Percentiles rank a stretch among this genome's conserved stretches.
Evolutionary conservation across 2,113 vertebrate species (phyloP).

Genomic region (Anser brachyrhynchus): DNA sequence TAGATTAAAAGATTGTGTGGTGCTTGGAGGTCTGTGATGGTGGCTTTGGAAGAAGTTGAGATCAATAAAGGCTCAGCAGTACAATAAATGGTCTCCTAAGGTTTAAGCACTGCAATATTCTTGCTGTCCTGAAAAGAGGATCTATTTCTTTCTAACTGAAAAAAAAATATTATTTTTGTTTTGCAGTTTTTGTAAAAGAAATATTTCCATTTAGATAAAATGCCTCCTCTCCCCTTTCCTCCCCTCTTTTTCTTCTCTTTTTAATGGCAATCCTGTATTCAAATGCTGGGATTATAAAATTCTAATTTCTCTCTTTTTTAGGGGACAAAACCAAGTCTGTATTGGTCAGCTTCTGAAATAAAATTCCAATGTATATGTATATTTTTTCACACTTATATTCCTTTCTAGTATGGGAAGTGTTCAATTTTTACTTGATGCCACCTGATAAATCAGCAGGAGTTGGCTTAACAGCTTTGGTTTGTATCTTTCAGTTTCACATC

Average conservation of each 20-base stretch:
- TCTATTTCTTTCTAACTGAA: neutral
- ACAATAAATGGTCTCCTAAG: neutral
- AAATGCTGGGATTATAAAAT: neutral
- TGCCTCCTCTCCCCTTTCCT: accelerated
- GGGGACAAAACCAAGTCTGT: neutral
- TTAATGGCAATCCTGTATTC: neutral
- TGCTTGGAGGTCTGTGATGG: neutral
- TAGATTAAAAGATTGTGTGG: neutral
- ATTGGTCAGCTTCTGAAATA: neutral
- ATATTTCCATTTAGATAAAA: neutral
- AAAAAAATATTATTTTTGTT: neutral
- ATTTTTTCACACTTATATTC: neutral
- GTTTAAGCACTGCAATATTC: neutral
- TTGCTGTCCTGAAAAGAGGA: neutral
- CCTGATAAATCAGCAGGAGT: neutral
- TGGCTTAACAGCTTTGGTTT: neutral
- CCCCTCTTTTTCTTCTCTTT: neutral
- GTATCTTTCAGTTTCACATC: neutral
- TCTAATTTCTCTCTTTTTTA: neutral
- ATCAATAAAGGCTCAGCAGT: neutral
- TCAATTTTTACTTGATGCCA: neutral
- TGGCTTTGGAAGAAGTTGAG: neutral
- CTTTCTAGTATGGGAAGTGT: neutral
- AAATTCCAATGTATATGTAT: neutral
- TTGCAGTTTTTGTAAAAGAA: neutral